phyloP scores from a whole-genome alignment of 2,888 invertebrate genomes.

The Agrotis ipsilon region DNA sequence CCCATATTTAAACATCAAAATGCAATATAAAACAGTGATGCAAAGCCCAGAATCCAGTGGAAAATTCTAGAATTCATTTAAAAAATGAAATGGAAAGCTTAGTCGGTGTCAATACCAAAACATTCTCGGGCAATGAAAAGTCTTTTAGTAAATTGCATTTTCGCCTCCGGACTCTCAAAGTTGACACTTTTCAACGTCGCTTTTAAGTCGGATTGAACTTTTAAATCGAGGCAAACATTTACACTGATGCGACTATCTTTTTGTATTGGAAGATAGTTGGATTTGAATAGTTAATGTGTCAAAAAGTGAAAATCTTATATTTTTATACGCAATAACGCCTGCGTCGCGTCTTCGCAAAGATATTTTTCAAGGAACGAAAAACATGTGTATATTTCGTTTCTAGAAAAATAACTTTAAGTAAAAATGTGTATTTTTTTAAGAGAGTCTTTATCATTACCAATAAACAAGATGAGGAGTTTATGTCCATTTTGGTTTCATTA shows the following conservation, averaged over 20 bases:
- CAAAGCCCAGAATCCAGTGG: neutral
- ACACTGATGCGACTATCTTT: slow-evolving; percentile 30
- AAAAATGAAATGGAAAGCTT: slow-evolving; percentile 54
- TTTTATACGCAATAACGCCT: no score
- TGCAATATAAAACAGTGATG: neutral
- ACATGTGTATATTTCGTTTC: no score
- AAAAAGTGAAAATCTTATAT: neutral
- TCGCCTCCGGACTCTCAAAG: slow-evolving; percentile 57
- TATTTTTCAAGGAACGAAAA: no score
- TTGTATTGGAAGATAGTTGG: slow-evolving; percentile 24
- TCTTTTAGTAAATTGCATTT: slow-evolving; percentile 72
- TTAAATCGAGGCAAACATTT: slow-evolving; percentile 50
- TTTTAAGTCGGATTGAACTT: slow-evolving; percentile 63
- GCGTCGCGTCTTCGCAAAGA: no score
- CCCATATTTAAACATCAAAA: neutral
- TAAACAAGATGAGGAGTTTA: neutral
- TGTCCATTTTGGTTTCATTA: no score
- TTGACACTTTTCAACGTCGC: slow-evolving; percentile 58
- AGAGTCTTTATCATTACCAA: neutral
- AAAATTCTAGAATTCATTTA: slow-evolving; percentile 20
- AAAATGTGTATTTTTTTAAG: neutral
- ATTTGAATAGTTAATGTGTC: slow-evolving; percentile 28
- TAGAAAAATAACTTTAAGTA: no score
- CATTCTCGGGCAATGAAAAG: slow-evolving; percentile 59
- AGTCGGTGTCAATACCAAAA: slow-evolving; percentile 48